phyloP scores from a whole-genome alignment of 2,888 invertebrate genomes.

The Anoplius nigerrimus region DNA sequence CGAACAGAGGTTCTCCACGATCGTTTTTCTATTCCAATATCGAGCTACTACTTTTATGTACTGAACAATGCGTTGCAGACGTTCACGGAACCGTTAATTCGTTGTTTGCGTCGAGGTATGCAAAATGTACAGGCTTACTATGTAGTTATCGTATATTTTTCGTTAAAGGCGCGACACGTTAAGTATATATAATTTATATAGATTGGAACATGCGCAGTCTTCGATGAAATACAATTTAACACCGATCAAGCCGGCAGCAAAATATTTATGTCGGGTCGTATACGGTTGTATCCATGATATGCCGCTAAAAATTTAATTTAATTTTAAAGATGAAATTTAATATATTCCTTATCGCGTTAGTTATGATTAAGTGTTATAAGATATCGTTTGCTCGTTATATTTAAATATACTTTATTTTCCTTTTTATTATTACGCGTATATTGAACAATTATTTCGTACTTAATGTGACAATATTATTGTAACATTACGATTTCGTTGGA shows the following conservation, averaged over 20 bases:
- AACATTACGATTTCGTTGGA: background rate
- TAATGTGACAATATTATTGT: background rate
- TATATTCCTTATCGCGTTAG: slow-evolving; percentile 27
- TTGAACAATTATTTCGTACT: background rate
- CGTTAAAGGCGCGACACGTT: background rate
- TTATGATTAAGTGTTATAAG: background rate
- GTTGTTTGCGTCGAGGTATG: background rate
- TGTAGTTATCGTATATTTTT: background rate
- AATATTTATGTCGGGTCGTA: background rate
- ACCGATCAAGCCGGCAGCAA: background rate
- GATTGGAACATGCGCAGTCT: background rate
- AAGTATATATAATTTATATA: background rate
- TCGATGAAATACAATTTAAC: background rate
- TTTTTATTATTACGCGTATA: background rate
- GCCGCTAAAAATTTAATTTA: slow-evolving; percentile 45
- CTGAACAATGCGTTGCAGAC: background rate
- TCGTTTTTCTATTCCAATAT: too few species aligned
- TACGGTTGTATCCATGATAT: slow-evolving; percentile 14
- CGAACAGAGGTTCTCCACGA: too few species aligned
- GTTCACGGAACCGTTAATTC: background rate
- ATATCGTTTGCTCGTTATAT: background rate
- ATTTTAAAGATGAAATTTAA: slow-evolving; percentile 50
- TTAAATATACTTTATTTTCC: slow-evolving; percentile 9
- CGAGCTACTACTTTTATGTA: too few species aligned
- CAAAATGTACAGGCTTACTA: background rate